These are phyloP conservation scores for Poeciliopsis paucimaculata DNA, from an alignment of 2,797 vertebrate genomes.

Conservation along the genomic window DNA sequence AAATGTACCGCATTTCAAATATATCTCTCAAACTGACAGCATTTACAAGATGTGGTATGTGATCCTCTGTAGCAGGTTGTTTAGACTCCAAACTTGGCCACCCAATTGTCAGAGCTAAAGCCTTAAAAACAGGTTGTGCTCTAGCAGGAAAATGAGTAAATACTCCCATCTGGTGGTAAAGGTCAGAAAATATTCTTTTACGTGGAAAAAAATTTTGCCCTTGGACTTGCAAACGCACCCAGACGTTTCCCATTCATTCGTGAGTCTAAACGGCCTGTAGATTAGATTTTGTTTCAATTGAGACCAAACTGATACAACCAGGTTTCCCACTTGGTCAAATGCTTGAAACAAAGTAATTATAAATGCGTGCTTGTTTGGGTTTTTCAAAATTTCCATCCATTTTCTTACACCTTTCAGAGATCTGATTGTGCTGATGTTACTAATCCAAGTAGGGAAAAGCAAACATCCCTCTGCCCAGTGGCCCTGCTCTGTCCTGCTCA, in stretches of 20 bases:
- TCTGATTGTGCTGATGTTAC: neutral
- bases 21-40: conserved; percentile 30
- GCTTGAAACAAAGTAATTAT: neutral
- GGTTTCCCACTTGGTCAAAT: neutral
- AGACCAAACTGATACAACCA: neutral
- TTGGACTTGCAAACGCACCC: neutral
- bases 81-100: conserved; percentile 54
- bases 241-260: neutral
- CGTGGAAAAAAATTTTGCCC: neutral
- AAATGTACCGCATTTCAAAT: conserved; percentile 38
- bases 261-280: neutral
- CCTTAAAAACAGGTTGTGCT: conserved; percentile 38
- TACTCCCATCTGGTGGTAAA: conserved; percentile 70
- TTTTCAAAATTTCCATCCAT: neutral
- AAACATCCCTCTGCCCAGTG: neutral
- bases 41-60: conserved; percentile 44
- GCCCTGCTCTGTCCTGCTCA: too few species aligned
- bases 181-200: neutral
- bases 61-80: conserved; percentile 74
- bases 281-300: neutral
- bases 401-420: neutral
- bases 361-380: neutral
- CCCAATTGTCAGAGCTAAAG: conserved; percentile 28
- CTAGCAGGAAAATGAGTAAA: conserved; percentile 23
- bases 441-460: neutral